Evolutionary conservation across 92 coral and sea anemone species (phyloP).

Genomic region (Parazoanthus darwini): DNA sequence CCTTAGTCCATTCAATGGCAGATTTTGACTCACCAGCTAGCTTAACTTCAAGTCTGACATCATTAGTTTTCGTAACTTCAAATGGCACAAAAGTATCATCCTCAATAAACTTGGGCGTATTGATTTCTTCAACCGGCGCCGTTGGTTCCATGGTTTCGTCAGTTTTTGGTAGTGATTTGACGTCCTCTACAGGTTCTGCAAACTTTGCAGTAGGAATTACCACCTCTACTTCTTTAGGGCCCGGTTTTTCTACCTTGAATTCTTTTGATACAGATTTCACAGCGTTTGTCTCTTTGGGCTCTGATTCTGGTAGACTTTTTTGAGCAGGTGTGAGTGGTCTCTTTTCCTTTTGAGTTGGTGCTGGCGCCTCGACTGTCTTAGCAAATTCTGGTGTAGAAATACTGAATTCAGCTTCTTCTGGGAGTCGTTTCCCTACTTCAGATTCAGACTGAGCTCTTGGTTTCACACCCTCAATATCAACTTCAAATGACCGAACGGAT

Average conservation of each 20-base stretch:
- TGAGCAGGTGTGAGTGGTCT: constrained; percentile 8
- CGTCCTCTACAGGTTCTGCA: constrained; percentile 26
- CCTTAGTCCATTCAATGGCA: constrained; percentile 73
- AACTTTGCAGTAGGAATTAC: constrained; percentile 58
- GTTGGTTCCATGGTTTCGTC: not conserved
- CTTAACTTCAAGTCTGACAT: constrained; percentile 77
- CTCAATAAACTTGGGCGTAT: constrained; percentile 67
- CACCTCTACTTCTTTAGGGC: constrained; percentile 46
- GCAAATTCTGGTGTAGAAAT: constrained; percentile 21
- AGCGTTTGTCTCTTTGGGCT: constrained; percentile 1
- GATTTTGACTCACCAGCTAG: constrained; percentile 73
- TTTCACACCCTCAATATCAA: constrained; percentile 73
- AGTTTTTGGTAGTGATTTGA: not conserved
- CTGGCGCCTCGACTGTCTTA: constrained; percentile 9
- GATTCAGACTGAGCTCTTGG: not conserved
- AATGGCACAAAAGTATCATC: constrained; percentile 58
- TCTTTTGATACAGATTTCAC: not conserved
- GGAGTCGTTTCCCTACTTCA: constrained; percentile 41
- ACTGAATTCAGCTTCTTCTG: constrained; percentile 31
- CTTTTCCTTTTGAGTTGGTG: not conserved
- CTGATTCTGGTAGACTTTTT: not conserved
- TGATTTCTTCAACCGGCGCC: constrained; percentile 40
- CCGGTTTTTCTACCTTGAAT: constrained; percentile 17
- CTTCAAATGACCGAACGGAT: constrained; percentile 77
- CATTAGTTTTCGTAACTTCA: constrained; percentile 75